phyloP scores from a whole-genome alignment of 1,140 invertebrate genomes.

The Lethrus apterus region DNA sequence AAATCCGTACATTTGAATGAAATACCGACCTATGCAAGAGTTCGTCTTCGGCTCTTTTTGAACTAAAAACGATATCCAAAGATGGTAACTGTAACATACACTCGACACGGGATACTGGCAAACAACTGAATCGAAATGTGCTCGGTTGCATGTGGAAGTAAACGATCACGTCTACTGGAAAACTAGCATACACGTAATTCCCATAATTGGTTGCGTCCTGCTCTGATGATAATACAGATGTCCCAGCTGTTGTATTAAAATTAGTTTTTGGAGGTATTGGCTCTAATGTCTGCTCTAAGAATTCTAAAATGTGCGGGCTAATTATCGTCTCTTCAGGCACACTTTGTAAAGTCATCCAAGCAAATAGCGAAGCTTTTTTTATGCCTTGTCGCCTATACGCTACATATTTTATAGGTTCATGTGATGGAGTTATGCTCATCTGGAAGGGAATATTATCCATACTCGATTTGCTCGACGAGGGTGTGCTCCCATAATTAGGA shows the following conservation, averaged over 20 bases:
- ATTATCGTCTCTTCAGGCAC: slow-evolving; percentile 95
- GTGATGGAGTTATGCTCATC: slow-evolving; percentile 21
- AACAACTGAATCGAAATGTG: slow-evolving; percentile 89
- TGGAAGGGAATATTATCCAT: slow-evolving; percentile 32
- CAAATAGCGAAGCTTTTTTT: slow-evolving; percentile 89
- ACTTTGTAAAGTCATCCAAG: slow-evolving; percentile 92
- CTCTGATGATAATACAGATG: slow-evolving; percentile 39
- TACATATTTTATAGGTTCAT: slow-evolving; percentile 8
- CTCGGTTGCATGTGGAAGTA: slow-evolving; percentile 98
- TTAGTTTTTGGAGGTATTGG: slow-evolving; percentile 72
- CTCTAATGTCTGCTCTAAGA: slow-evolving; percentile 89
- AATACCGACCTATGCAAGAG: slow-evolving; percentile 38
- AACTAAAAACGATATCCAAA: slow-evolving; percentile 87
- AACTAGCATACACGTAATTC: slow-evolving; percentile 83
- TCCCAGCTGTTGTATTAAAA: slow-evolving; percentile 30
- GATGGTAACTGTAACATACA: slow-evolving; percentile 94
- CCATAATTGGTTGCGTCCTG: slow-evolving; percentile 54
- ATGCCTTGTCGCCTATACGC: slow-evolving; percentile 53
- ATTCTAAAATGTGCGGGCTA: slow-evolving; percentile 89
- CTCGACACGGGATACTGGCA: slow-evolving; percentile 91
- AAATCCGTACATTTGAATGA: too few species aligned
- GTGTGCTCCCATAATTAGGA: slow-evolving; percentile 35
- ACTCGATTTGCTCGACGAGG: slow-evolving; percentile 25
- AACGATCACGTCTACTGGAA: slow-evolving; percentile 97
- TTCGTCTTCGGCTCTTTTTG: slow-evolving; percentile 76